These are phyloP conservation scores for Cercocebus atys DNA, from an alignment of 2,113 vertebrate species.

Conservation along the genomic window DNA sequence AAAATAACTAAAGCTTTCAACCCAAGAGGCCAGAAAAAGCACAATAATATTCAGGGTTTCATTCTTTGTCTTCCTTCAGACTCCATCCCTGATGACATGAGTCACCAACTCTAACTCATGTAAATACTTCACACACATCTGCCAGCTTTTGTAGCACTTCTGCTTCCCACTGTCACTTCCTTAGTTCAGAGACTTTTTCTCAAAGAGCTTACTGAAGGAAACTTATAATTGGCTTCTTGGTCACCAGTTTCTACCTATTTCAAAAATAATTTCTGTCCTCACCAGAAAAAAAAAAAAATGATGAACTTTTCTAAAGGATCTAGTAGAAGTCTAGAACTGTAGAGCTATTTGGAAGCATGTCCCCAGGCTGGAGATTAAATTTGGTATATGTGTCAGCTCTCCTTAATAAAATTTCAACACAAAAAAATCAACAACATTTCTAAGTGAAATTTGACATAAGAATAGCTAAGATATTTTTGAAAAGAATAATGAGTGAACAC, in stretches of 20 bases:
- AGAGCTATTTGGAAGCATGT: neutral
- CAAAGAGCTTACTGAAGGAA: neutral
- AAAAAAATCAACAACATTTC: neutral
- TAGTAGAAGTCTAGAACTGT: neutral
- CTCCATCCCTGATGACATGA: neutral
- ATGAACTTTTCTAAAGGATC: neutral
- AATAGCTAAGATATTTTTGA: slow-evolving; percentile 44
- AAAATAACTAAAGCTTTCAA: slow-evolving; percentile 37
- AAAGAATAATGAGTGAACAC: slow-evolving; percentile 34
- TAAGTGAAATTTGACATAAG: neutral
- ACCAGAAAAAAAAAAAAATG: neutral
- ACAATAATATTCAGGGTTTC: neutral
- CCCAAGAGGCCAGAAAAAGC: neutral
- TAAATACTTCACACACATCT: neutral
- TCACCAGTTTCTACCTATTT: slow-evolving; percentile 23
- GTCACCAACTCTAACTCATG: neutral
- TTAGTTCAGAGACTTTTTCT: neutral
- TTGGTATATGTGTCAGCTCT: neutral
- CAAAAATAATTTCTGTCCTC: slow-evolving; percentile 29
- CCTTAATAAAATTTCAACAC: neutral
- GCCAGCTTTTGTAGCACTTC: neutral
- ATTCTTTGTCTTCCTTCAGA: slow-evolving; percentile 1
- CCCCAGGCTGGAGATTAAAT: neutral
- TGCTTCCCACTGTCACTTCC: neutral
- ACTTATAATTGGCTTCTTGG: neutral